Evolutionary conservation across 2,888 invertebrate species (phyloP), one percentile per base, ranked within the genome.

Genomic region (Amiota minor): DNA sequence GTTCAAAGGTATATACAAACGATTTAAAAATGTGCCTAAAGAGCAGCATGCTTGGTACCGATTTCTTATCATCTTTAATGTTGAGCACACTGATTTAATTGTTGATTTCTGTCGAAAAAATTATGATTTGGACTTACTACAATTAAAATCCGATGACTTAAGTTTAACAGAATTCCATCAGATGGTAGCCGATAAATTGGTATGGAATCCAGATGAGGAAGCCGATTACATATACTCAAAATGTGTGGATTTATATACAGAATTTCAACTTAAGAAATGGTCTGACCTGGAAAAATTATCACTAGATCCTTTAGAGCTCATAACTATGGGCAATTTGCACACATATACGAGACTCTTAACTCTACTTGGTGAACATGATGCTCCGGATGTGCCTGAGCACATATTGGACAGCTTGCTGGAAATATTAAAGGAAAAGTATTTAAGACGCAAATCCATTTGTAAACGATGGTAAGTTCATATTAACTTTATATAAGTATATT

Each of bases 211-310:
- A 4, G 59, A 59, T 12, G 59, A 59, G 1, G 59, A 59, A 11
- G 59, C 18, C 8, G 59, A 59, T 9, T 59, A 16, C 11, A 59
- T 59, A 59, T 12, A 20, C 3, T 12, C n/a, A 16, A 59, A 59
- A 59, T 59, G 59, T 20, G 20, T 20, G 9, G 59, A 59, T 20
- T 59, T 59, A 12, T 59, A 59, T 59, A 20, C 20, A 11, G 59
- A 59, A 20, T 20, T 20, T 1, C n/a, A 12, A 1, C 9, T 59
- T 4, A 20, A 18, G 20, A 18, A 65, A 46, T 47, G 18, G 65
- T 16, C 18, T 6, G 47, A 47, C 10, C 11, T 65, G 10, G 20
- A 65, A 18, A 35, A 16, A 18, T 18, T 65, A 11, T 16, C n/a
- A 11, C 14, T 47, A 2, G 16, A 65, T 65, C 47, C 65, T 2